phyloP scores from a whole-genome alignment of 2,113 vertebrate species.

The Chascanopsetta lugubris region DNA sequence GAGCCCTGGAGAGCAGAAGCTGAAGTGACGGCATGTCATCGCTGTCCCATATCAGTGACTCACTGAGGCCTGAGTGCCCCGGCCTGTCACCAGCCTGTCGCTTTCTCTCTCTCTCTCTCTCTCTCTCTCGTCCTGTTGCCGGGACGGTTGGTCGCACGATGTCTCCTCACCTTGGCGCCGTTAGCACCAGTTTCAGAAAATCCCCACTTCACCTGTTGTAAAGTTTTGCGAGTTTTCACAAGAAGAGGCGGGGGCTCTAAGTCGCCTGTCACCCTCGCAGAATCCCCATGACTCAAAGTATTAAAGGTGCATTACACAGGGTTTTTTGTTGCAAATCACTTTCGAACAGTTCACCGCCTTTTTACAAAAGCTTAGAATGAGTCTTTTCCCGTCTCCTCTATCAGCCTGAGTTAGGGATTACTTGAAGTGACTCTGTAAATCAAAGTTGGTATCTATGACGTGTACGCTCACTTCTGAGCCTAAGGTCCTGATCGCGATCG shows the following conservation, averaged over 20 bases:
- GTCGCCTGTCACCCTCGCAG: constrained; percentile 4
- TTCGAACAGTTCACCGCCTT: no score
- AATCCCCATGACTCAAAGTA: no score
- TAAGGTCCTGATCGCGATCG: no score
- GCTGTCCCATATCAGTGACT: constrained; percentile 74
- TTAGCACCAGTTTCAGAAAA: constrained; percentile 47
- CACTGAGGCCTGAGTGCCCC: constrained; percentile 70
- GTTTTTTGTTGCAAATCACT: no score
- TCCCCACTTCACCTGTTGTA: background rate
- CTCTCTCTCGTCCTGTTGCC: no score
- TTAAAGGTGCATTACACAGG: no score
- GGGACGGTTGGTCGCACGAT: constrained; percentile 48
- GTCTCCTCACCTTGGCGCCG: constrained; percentile 36
- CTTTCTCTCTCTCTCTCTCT: constrained; percentile 71
- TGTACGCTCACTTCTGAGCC: no score
- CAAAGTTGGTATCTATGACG: no score
- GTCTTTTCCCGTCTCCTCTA: no score
- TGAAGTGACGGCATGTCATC: constrained; percentile 72
- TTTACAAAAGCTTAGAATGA: no score
- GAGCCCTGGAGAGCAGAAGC: constrained; percentile 63
- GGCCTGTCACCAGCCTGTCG: constrained; percentile 72
- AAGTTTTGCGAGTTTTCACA: constrained; percentile 7
- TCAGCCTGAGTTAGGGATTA: no score
- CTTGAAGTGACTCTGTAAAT: no score
- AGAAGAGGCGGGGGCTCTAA: constrained; percentile 10